Base-by-base conservation (phyloP, 2,797 vertebrate genomes). In the Malacoraja senta region DNA sequence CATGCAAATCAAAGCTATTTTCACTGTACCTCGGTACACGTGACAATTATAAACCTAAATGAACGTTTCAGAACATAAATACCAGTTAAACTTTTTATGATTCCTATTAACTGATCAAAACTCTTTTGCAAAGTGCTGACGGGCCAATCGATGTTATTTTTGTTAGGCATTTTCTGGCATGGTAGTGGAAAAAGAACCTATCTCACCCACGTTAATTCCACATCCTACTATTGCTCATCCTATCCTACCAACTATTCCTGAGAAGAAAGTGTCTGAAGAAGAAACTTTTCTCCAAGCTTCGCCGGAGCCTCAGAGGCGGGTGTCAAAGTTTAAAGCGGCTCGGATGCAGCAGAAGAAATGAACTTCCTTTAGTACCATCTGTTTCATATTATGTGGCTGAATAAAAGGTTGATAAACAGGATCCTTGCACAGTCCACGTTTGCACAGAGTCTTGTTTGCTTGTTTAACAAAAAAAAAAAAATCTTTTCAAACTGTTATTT, bases 301-400 rank as follows among this genome's bases (percentile, higher is more conserved):
- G 0, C 95, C 95, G 72, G 96, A 96, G 53, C 94, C 95, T 21
- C 91, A 94, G 0, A 99, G 97, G 94, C 97, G 98, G 94, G 96
- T 99, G 94, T 99, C 98, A 0, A 99, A 98, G 95, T 99, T 99
- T 96, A 99, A 97, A 97, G 98, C 98, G 94, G 96, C 97, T 95
- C 96, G 98, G 94, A 95, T 99, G 96, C 98, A 98, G 92, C 97
- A 98, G 95, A 97, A 96, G 93, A 97, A 93, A 88, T 97, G 90
- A 96, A 95, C 90, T 91, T 53, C 79, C 35, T 93, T 35, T 4
- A 63, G 24, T 29, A 76, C 90, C 26, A 26, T 76, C 38, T 29
- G 71, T 92, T 92, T 92, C 71, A 76, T 74, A 44, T 76, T 92
- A 74, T 92, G 90, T 92, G 90, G 29, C 44, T 92, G 68, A 74